Evolutionary conservation across 2,113 vertebrate species (phyloP).

Genomic region (Phrynocephalus versicolor): DNA sequence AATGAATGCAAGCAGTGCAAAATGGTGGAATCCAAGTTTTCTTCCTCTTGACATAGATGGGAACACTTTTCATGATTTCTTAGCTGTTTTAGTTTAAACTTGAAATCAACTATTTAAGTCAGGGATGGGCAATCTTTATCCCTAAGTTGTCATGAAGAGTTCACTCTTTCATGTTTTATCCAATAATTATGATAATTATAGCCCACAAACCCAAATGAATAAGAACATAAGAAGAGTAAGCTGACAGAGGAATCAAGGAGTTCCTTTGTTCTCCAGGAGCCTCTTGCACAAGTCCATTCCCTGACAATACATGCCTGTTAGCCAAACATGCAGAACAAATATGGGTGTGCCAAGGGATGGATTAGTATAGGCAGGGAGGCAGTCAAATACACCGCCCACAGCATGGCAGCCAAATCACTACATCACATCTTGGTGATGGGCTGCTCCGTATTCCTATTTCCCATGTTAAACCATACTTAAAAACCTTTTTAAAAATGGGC

Average conservation of each 20-base stretch:
- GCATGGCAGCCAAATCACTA: not conserved
- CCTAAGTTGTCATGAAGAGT: too few species aligned
- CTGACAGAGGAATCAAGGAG: too few species aligned
- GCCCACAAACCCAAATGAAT: too few species aligned
- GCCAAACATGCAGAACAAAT: not conserved
- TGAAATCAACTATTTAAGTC: too few species aligned
- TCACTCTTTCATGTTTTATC: too few species aligned
- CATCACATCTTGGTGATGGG: too few species aligned
- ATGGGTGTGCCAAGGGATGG: not conserved
- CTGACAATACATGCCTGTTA: not conserved
- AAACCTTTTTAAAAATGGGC: too few species aligned
- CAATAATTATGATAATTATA: too few species aligned
- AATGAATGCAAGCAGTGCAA: not conserved
- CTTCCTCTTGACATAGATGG: not conserved
- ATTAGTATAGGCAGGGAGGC: not conserved
- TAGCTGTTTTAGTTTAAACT: not conserved
- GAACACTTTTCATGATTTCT: not conserved
- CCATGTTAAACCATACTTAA: too few species aligned
- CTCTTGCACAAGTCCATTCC: not conserved
- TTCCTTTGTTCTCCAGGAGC: not conserved
- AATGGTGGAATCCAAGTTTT: not conserved
- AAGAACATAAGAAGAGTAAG: too few species aligned
- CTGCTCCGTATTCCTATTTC: fast-evolving
- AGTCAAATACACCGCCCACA: not conserved
- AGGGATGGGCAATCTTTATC: too few species aligned